A percentile compares a stretch with the other conserved stretches of the same genome.
These are phyloP conservation scores for Nothoprocta perdicaria DNA, from an alignment of 2,113 vertebrate genomes.

Conservation along the genomic window DNA sequence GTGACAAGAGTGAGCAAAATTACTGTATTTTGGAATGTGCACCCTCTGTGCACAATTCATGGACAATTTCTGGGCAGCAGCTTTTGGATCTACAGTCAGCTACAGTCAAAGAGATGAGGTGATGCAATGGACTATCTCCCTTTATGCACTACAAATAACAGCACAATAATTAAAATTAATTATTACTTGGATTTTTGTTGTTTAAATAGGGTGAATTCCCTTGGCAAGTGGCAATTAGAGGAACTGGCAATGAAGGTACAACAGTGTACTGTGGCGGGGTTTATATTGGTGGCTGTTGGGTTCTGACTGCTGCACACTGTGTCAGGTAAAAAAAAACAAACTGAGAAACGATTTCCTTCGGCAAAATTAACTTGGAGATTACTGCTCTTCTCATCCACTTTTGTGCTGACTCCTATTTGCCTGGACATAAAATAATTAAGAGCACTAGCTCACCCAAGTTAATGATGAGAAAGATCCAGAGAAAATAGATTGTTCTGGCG, in stretches of 20 bases:
- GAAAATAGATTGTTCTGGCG: background rate
- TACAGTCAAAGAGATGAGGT: background rate
- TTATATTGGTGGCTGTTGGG: slow-evolving; percentile 94
- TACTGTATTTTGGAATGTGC: background rate
- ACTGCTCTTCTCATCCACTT: background rate
- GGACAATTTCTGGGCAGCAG: background rate
- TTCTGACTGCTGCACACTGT: slow-evolving; percentile 94
- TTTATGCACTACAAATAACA: background rate
- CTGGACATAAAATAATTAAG: background rate
- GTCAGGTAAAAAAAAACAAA: slow-evolving; percentile 82
- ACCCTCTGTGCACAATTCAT: background rate
- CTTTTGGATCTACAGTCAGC: background rate
- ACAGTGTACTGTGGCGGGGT: slow-evolving; percentile 87
- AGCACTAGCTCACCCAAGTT: background rate
- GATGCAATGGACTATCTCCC: background rate
- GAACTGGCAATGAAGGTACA: slow-evolving; percentile 19
- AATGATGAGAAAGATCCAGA: fast-evolving
- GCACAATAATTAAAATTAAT: background rate
- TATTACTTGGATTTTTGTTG: slow-evolving; percentile 6
- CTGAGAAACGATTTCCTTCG: background rate
- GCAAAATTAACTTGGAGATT: background rate
- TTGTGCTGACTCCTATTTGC: background rate
- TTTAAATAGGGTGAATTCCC: slow-evolving; percentile 88
- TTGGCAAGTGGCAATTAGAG: slow-evolving; percentile 91
- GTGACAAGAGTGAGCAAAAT: background rate